Base-by-base conservation (phyloP, 2,797 vertebrate species). In the Sphenodon punctatus region DNA sequence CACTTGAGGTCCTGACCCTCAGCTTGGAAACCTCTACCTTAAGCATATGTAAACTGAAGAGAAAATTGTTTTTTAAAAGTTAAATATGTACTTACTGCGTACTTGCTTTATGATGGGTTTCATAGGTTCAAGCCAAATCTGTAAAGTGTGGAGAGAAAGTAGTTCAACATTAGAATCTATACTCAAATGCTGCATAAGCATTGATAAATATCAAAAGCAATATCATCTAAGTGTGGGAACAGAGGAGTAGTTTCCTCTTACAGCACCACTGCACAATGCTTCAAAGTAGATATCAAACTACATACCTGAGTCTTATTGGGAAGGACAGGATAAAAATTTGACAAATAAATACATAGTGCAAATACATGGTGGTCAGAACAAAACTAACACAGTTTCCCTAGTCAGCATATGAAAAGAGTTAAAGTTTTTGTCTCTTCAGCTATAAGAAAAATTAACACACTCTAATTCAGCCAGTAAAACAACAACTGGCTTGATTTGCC, bases 121-220 rank as follows among this genome's bases (percentile, higher is more conserved):
- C 87, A 97, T 97, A 38, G 98, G 97, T 80, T 99, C 98, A 89
- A 99, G 95, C 98, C 98, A 99, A 93, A 98, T 97, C 98, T 99
- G 92, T n/a, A n/a, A n/a, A 91, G 92, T 89, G 86, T n/a, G 92
- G 85, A 91, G 72, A 72, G 78, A 84, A 87, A 86, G 79, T 64
- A 67, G 15, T 75, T 66, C 78, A 25, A 82, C 73, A 88, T 68
- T 12, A 39, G 58, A 59, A 73, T 43, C 43, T 9, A 11, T 53
- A 87, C 76, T 39, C 67, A 65, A 75, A 58, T 48, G 64, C 13
- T 77, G 58, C 3, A 86, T 3, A 30, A 66, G 66, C 38, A 49
- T 15, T 48, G 61, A 23, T 49, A 84, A 77, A 82, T 19, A 86
- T 55, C 60, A 75, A 69, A 71, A 74, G 39, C 6, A 66, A 61